A percentile compares a stretch with the other conserved stretches of the same genome.
Evolutionary conservation across 2,797 vertebrate genomes (phyloP).

Genomic region (Tokudaia tokunoshimensis): DNA sequence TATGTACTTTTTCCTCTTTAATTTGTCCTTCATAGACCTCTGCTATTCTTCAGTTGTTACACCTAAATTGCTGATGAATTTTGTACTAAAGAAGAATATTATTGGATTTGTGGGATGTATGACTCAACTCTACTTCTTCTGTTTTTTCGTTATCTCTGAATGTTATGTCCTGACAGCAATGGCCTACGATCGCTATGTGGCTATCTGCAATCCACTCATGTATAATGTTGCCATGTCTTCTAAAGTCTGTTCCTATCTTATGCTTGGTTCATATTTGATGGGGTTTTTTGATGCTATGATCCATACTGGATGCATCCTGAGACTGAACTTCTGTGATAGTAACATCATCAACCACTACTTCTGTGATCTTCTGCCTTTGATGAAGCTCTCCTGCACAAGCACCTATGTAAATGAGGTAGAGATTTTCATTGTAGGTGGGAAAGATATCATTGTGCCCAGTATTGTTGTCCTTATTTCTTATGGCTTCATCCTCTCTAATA

Average conservation of each 20-base stretch:
- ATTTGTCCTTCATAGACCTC: conserved; percentile 69
- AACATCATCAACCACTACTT: conserved; percentile 72
- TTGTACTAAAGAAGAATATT: background rate
- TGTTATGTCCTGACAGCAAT: conserved; percentile 62
- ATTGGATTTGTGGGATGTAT: background rate
- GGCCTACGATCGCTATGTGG: conserved; percentile 61
- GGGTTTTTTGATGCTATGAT: conserved; percentile 11
- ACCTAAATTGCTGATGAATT: background rate
- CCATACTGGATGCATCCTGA: conserved; percentile 56
- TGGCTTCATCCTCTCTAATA: background rate
- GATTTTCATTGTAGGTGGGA: conserved; percentile 19
- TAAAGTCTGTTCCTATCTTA: conserved; percentile 36
- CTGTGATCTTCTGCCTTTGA: conserved; percentile 67
- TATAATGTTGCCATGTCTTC: conserved; percentile 69
- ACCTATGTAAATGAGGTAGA: conserved; percentile 20
- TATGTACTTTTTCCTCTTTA: conserved; percentile 77
- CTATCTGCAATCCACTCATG: conserved; percentile 76
- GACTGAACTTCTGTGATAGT: conserved; percentile 65
- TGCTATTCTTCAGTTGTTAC: conserved; percentile 71
- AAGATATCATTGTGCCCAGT: conserved; percentile 42
- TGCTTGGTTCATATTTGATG: conserved; percentile 56
- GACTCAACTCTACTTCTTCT: conserved; percentile 75
- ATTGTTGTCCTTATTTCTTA: conserved; percentile 64
- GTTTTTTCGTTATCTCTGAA: conserved; percentile 71
- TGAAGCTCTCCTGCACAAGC: conserved; percentile 53